phyloP scores from a whole-genome alignment of 2,113 vertebrate species.

The Scatophagus argus region DNA sequence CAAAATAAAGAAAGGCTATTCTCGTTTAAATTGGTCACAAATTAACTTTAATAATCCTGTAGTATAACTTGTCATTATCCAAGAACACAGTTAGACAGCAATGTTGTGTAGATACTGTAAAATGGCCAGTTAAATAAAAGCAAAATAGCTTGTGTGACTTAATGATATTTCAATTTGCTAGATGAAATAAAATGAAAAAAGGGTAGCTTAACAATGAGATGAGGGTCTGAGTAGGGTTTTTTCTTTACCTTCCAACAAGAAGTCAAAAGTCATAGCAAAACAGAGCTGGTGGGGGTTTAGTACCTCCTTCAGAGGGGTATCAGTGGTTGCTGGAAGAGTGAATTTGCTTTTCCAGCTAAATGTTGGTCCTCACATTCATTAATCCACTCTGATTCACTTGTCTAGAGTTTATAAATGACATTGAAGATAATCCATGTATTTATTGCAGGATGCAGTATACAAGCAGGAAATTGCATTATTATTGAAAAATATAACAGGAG shows the following conservation, averaged over 20 bases:
- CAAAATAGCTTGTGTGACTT: background rate
- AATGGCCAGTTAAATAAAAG: too few species aligned
- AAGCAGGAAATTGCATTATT: background rate
- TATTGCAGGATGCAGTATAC: background rate
- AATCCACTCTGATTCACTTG: background rate
- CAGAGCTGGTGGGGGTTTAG: background rate
- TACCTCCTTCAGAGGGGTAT: conserved; percentile 15
- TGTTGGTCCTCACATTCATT: background rate
- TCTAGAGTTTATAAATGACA: background rate
- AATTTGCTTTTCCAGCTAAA: background rate
- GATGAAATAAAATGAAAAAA: background rate
- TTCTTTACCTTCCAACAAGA: background rate
- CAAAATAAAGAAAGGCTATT: background rate
- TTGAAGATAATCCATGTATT: background rate
- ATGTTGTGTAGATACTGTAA: background rate
- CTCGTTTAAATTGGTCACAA: background rate
- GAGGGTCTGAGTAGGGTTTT: background rate
- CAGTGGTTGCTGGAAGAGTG: background rate
- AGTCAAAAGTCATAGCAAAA: conserved; percentile 5
- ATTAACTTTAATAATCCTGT: background rate
- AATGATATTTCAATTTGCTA: background rate
- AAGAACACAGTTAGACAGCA: background rate
- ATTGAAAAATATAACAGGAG: background rate
- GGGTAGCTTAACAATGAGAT: background rate
- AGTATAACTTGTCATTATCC: background rate